Conservation (phyloP, 2,113 vertebrate species). For the Gila orcuttii region DNA sequence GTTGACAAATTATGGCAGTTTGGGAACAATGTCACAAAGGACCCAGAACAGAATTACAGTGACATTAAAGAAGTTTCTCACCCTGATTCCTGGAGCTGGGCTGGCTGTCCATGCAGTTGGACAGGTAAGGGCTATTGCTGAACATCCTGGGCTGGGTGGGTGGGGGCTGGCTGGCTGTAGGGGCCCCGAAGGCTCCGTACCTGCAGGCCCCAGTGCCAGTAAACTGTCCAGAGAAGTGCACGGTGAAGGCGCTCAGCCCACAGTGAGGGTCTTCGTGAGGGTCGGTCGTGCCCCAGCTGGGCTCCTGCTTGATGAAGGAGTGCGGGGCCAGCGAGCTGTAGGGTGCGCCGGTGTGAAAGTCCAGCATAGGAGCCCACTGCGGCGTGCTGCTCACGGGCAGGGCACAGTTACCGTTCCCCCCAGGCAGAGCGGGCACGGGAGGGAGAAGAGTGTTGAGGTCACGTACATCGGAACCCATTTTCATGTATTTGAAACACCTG, state of each 20-base stretch:
- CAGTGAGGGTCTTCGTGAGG: slow-evolving; percentile 92
- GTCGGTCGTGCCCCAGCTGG: slow-evolving; percentile 89
- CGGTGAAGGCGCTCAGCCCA: slow-evolving; percentile 92
- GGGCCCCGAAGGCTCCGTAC: slow-evolving; percentile 88
- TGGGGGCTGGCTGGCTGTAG: slow-evolving; percentile 63
- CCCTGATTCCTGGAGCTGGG: slow-evolving; percentile 89
- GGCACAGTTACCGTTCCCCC: slow-evolving; percentile 76
- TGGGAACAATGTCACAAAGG: too few relatives aligned
- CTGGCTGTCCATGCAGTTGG: slow-evolving; percentile 92
- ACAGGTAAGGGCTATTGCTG: slow-evolving; percentile 89
- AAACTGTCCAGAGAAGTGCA: slow-evolving; percentile 97
- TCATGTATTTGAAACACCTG: slow-evolving; percentile 40
- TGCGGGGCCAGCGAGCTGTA: slow-evolving; percentile 85
- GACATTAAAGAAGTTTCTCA: slow-evolving; percentile 65
- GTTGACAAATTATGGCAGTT: background rate
- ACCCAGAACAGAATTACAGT: background rate
- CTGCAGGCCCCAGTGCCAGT: slow-evolving; percentile 94
- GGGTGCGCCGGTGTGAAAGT: slow-evolving; percentile 88
- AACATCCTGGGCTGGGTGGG: slow-evolving; percentile 88
- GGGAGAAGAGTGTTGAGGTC: slow-evolving; percentile 92
- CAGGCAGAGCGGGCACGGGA: slow-evolving; percentile 79
- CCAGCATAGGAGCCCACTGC: slow-evolving; percentile 94
- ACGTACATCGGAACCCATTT: slow-evolving; percentile 92
- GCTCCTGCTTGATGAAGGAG: slow-evolving; percentile 98
- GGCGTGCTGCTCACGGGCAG: slow-evolving; percentile 89